Evolutionary conservation across 1,140 invertebrate genomes (phyloP), one percentile per base, ranked within the genome.

Genomic region (Drosophila azteca): DNA sequence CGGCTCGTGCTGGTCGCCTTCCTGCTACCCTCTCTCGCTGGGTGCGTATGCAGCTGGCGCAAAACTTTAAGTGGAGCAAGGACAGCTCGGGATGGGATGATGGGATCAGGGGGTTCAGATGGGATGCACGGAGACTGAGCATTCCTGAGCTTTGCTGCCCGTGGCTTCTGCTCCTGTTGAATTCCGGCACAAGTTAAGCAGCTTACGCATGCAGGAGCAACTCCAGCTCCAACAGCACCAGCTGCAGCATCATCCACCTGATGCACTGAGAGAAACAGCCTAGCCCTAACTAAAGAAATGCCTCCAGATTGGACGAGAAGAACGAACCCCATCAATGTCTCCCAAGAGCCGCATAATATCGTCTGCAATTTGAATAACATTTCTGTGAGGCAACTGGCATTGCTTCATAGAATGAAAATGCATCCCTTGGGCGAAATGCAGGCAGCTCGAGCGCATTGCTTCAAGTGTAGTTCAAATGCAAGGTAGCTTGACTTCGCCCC

Each of bases 121-220:
- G 15, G 49, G 31, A 22, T 31, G 60, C 48, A 48, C 59, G 31
- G 31, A 62, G 45, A 49, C 55, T 62, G 45, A 49, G 77, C 77
- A 82, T 82, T 82, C 79, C 79, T 82, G 59, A 82, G 73, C 71
- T 74, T 73, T 73, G 53, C 45, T 54, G 55, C 63, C 45, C 41
- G 35, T 44, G 46, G 67, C 67, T 77, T 59, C 74, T 82, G 54
- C 79, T 71, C 57, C 65, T 49, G 75, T 77, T 71, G 73, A 83
- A 83, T 83, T 83, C 75, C 80, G 63, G 58, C 79, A 75, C 70
- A 83, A 83, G 79, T 79, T 83, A 83, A 83, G 79, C 79, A 83
- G 79, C 79, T 83, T 83, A 83, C 79, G 79, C 79, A 82, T 67
- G 52, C 69, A 69, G 74, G 50, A 60, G 64, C 61, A 60, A 55